A percentile compares a stretch with the other conserved stretches of the same genome.
These are phyloP conservation scores for Drosophila ustulata DNA, from an alignment of 2,888 invertebrate species.

Conservation along the genomic window DNA sequence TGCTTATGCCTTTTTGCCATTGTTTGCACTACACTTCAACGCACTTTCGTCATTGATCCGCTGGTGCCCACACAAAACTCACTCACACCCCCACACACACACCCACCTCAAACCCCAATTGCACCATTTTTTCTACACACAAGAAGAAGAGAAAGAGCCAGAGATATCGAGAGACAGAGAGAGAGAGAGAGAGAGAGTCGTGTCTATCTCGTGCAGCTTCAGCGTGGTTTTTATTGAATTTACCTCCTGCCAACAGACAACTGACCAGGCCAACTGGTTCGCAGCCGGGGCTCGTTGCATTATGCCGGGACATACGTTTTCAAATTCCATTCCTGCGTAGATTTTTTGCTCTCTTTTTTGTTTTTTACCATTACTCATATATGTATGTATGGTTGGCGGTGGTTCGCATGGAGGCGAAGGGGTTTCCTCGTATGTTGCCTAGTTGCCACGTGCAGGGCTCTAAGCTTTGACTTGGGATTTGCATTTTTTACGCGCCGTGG, in stretches of 20 bases:
- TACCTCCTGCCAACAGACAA: constrained; percentile 40
- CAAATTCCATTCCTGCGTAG: constrained; percentile 77
- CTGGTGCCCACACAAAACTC: constrained; percentile 14
- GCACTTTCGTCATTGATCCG: constrained; percentile 80
- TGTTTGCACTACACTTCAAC: constrained; percentile 81
- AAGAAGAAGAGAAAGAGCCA: neutral
- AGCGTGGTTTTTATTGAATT: constrained; percentile 61
- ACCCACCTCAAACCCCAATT: constrained; percentile 43
- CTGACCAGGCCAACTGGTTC: constrained; percentile 55
- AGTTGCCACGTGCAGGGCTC: constrained; percentile 76
- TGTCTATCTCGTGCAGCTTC: constrained; percentile 52
- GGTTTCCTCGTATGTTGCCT: constrained; percentile 59
- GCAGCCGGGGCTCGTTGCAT: constrained; percentile 67
- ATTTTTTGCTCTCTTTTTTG: constrained; percentile 31
- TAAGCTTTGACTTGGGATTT: constrained; percentile 84
- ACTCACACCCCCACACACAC: constrained; percentile 2
- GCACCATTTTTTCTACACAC: constrained; percentile 49
- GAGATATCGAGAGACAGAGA: neutral
- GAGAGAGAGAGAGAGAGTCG: constrained; percentile 6
- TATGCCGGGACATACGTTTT: constrained; percentile 79
- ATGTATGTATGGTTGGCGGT: constrained; percentile 23
- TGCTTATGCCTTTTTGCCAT: constrained; percentile 73
- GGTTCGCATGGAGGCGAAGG: neutral
- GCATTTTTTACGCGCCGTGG: constrained; percentile 76
- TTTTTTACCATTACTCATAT: constrained; percentile 65